phyloP scores from a whole-genome alignment of 1,140 invertebrate species.

The Drosophila melanica region DNA sequence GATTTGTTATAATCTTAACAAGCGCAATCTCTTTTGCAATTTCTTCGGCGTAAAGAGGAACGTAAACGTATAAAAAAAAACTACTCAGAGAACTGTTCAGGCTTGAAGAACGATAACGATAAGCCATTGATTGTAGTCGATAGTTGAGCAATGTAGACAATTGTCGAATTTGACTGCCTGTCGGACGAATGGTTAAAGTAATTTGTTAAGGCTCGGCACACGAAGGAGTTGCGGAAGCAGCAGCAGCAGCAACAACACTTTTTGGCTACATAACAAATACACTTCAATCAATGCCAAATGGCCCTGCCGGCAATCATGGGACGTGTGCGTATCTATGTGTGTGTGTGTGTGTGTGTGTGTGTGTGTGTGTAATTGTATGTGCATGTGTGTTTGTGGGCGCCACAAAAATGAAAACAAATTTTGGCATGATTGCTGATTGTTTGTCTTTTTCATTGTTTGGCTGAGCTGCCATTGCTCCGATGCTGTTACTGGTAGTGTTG shows the following conservation, averaged over 20 bases:
- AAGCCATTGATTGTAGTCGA: conserved; percentile 32
- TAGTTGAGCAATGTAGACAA: conserved; percentile 43
- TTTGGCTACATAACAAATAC: conserved; percentile 76
- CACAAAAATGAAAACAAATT: conserved; percentile 83
- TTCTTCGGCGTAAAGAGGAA: background rate
- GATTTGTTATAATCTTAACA: background rate
- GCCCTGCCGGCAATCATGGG: conserved; percentile 69
- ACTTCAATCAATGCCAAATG: conserved; percentile 81
- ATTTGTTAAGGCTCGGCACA: conserved; percentile 38
- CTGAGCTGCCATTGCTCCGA: conserved; percentile 41
- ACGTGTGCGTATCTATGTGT: conserved; percentile 30
- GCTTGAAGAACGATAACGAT: conserved; percentile 30
- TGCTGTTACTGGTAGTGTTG: conserved; percentile 42
- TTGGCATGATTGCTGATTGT: conserved; percentile 83
- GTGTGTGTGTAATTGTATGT: background rate
- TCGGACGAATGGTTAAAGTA: conserved; percentile 47
- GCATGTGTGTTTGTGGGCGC: conserved; percentile 58
- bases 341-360: conserved; percentile 4
- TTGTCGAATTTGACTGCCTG: conserved; percentile 49
- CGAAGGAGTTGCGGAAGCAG: conserved; percentile 15
- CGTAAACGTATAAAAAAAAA: background rate
- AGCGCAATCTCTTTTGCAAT: background rate
- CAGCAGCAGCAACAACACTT: conserved; percentile 53
- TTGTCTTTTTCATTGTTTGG: conserved; percentile 83
- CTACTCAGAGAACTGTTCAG: conserved; percentile 6